These are phyloP conservation scores for Hipposideros larvatus DNA, from an alignment of 2,797 vertebrate genomes.

Conservation along the genomic window DNA sequence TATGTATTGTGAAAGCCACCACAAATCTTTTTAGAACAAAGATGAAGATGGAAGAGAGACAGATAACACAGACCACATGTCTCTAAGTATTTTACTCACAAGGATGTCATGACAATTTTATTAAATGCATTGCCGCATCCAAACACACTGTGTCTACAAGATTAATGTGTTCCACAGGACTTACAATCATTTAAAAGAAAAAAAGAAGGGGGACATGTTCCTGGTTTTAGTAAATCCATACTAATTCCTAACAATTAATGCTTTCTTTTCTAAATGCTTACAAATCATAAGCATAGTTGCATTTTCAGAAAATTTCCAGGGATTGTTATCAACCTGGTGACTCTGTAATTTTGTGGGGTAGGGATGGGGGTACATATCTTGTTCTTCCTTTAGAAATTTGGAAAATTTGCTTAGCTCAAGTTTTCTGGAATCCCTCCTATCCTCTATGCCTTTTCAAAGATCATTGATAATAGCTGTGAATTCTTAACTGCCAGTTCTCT, in stretches of 20 bases:
- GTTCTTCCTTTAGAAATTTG: slow-evolving; percentile 63
- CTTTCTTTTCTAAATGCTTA: slow-evolving; percentile 46
- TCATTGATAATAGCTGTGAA: slow-evolving; percentile 45
- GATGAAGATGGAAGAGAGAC: neutral
- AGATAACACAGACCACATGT: slow-evolving; percentile 29
- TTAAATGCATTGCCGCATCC: neutral
- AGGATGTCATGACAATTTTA: slow-evolving; percentile 26
- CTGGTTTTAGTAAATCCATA: neutral
- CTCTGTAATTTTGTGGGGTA: neutral
- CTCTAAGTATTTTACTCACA: slow-evolving; percentile 11
- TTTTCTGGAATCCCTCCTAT: slow-evolving; percentile 53
- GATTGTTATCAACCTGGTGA: neutral
- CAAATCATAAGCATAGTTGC: neutral
- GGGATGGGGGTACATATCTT: neutral
- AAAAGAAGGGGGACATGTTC: neutral
- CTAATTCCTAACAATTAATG: neutral
- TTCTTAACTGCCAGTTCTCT: slow-evolving; percentile 53
- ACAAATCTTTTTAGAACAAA: slow-evolving; percentile 42
- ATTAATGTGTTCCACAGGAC: neutral
- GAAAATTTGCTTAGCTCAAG: slow-evolving; percentile 50
- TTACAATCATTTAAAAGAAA: slow-evolving; percentile 12
- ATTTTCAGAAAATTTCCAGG: slow-evolving; percentile 44
- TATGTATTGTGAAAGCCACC: neutral
- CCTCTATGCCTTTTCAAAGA: slow-evolving; percentile 41
- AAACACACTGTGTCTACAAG: neutral